phyloP scores from a whole-genome alignment of 2,888 invertebrate genomes.

The Cyaniris semiargus region DNA sequence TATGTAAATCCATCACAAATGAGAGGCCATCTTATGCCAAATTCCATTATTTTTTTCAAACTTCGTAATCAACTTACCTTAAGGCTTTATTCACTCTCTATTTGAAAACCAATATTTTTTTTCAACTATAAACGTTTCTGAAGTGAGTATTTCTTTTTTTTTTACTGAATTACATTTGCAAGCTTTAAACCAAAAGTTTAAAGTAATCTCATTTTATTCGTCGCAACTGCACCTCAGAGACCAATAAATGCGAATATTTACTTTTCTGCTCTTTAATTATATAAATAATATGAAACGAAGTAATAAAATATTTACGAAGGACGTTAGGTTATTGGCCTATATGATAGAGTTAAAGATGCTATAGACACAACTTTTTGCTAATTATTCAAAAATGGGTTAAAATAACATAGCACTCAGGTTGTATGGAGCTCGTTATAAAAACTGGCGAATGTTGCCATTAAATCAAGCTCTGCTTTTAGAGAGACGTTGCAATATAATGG shows the following conservation, averaged over 20 bases:
- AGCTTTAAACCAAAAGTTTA: constrained; percentile 1
- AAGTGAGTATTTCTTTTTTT: background rate
- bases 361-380: background rate
- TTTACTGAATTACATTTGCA: background rate
- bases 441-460: constrained; percentile 36
- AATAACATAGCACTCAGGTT: constrained; percentile 22
- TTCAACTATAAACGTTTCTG: background rate
- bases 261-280: background rate
- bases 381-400: constrained; percentile 25
- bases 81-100: too few relatives aligned
- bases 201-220: background rate
- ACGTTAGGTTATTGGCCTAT: background rate
- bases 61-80: too few relatives aligned
- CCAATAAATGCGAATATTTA: constrained; percentile 12
- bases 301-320: background rate
- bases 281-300: background rate
- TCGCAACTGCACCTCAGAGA: background rate
- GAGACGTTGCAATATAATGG: constrained; percentile 40
- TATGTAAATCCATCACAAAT: too few relatives aligned
- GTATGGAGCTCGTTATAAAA: constrained; percentile 33
- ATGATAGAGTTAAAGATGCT: too few relatives aligned
- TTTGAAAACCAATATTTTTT: too few relatives aligned
- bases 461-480: constrained; percentile 38
- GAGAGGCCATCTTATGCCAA: too few relatives aligned
- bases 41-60: too few relatives aligned